These are phyloP conservation scores for Merluccius polli DNA, from an alignment of 2,797 vertebrate species.

Conservation along the genomic window DNA sequence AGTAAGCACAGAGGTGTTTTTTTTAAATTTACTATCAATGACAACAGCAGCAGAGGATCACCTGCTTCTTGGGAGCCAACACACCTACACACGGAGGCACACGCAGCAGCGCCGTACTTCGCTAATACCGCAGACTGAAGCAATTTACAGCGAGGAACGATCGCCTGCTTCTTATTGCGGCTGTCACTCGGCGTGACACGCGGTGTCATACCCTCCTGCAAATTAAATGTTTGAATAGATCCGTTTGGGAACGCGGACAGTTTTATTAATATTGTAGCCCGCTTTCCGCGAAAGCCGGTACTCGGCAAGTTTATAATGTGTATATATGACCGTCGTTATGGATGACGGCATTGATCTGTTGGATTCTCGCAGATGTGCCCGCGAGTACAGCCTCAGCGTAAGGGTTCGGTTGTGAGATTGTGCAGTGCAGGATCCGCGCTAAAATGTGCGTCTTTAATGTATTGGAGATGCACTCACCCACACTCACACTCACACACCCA, in stretches of 20 bases:
- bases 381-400: neutral
- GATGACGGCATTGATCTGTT: constrained; percentile 5
- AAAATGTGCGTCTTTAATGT: neutral
- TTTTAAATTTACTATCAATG: neutral
- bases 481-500: neutral
- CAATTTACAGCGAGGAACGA: neutral
- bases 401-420: neutral
- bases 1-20: neutral
- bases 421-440: neutral
- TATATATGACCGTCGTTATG: neutral
- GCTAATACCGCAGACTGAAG: neutral
- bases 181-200: neutral
- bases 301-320: neutral
- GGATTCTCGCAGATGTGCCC: neutral
- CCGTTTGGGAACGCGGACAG: neutral
- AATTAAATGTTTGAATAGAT: constrained; percentile 24
- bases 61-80: neutral
- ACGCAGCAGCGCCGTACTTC: neutral
- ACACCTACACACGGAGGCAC: neutral
- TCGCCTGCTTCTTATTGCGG: neutral
- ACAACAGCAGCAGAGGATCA: neutral
- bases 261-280: neutral
- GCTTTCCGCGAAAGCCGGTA: neutral
- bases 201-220: constrained; percentile 2
- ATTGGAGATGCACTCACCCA: neutral